phyloP scores from a whole-genome alignment of 2,113 vertebrate genomes.

The Pedetes capensis region DNA sequence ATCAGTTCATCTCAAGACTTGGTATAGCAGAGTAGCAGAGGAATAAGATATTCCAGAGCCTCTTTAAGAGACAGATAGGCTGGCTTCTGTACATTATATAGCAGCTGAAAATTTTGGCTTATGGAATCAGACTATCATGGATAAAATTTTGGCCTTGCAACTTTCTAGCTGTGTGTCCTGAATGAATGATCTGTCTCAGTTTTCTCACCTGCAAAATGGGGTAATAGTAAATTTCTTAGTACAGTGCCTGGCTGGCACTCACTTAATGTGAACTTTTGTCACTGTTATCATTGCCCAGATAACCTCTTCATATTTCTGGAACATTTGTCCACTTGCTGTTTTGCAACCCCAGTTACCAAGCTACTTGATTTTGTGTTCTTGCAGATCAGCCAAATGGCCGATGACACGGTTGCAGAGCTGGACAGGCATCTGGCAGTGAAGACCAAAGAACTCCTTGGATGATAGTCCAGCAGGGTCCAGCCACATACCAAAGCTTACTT shows the following conservation, averaged over 20 bases:
- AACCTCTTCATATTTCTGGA: neutral
- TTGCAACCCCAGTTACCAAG: fast-evolving
- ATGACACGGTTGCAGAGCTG: conserved; percentile 85
- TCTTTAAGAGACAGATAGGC: neutral
- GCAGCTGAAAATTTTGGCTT: neutral
- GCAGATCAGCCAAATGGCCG: conserved; percentile 96
- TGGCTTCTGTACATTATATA: neutral
- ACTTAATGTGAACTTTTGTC: neutral
- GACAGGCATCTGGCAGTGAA: conserved; percentile 93
- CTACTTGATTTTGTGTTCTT: conserved; percentile 32
- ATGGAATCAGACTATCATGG: neutral
- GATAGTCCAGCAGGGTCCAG: conserved; percentile 21
- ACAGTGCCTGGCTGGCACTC: neutral
- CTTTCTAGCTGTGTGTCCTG: neutral
- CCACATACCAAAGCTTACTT: neutral
- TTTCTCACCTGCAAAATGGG: conserved; percentile 10
- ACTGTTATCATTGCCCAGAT: neutral
- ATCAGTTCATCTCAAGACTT: neutral
- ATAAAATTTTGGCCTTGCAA: neutral
- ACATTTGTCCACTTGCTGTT: neutral
- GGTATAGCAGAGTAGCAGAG: neutral
- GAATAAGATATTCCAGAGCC: neutral
- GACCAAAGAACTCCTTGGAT: conserved; percentile 94
- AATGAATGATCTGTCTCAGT: neutral
- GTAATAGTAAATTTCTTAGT: neutral